Conservation (phyloP, 1,140 invertebrate genomes). For the Dryas iulia region DNA sequence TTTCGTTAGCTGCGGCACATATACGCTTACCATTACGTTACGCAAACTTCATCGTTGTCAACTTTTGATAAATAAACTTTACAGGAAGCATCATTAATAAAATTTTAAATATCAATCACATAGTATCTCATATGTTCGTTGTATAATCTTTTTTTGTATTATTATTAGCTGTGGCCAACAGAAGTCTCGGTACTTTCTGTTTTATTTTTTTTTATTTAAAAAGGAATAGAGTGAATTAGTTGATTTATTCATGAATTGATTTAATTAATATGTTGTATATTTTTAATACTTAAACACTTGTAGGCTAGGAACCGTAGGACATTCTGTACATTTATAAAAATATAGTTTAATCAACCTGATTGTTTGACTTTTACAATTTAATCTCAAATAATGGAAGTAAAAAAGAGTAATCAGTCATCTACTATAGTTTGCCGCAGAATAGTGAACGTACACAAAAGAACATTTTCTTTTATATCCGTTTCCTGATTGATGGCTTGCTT, state of each 20-base stretch:
- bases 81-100: not conserved
- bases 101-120: not conserved
- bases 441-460: slow-evolving; percentile 25
- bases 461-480: slow-evolving; percentile 35
- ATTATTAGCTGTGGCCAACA: not conserved
- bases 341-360: not conserved
- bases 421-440: slow-evolving; percentile 20
- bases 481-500: slow-evolving; percentile 66
- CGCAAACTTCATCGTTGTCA: slow-evolving; percentile 16
- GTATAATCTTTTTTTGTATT: not conserved
- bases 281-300: too few relatives aligned
- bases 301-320: not conserved
- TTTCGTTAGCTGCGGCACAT: slow-evolving; percentile 49
- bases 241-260: too few relatives aligned
- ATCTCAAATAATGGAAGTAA: slow-evolving; percentile 8
- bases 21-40: slow-evolving; percentile 22
- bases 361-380: slow-evolving; percentile 10
- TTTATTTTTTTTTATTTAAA: too few relatives aligned
- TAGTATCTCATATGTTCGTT: not conserved
- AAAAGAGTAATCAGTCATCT: slow-evolving; percentile 24
- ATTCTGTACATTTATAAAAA: not conserved
- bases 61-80: slow-evolving; percentile 4
- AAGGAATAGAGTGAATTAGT: too few relatives aligned
- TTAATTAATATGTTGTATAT: too few relatives aligned
- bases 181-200: too few relatives aligned